phyloP scores from a whole-genome alignment of 2,113 vertebrate species.

The Cnemophilus loriae region DNA sequence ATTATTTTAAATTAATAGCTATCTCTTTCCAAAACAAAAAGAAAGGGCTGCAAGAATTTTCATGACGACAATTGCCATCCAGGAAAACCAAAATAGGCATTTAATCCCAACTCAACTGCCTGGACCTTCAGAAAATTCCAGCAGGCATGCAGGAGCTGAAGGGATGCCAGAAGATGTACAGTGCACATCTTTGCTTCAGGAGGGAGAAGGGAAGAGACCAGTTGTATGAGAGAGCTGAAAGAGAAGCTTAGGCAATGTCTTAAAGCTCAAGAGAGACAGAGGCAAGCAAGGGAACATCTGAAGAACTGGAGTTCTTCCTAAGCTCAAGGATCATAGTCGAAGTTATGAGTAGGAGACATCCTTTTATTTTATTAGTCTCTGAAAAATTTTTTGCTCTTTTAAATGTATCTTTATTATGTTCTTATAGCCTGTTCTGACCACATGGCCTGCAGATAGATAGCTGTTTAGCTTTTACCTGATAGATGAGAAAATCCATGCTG shows the following conservation, averaged over 20 bases:
- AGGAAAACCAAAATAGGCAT: background rate
- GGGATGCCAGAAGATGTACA: background rate
- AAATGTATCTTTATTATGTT: background rate
- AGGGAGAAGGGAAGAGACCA: background rate
- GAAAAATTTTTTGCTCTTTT: background rate
- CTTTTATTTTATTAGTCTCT: background rate
- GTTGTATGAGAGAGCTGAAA: background rate
- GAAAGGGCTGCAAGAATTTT: background rate
- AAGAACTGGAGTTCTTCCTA: background rate
- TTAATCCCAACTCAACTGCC: background rate
- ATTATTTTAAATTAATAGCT: constrained; percentile 22
- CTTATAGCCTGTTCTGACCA: background rate
- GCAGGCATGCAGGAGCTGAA: background rate
- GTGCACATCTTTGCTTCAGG: background rate
- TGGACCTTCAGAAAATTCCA: background rate
- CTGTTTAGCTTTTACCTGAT: background rate
- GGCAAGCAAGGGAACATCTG: background rate
- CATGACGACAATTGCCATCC: background rate
- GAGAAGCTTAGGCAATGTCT: background rate
- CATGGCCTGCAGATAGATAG: background rate
- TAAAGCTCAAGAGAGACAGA: background rate
- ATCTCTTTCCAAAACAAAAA: background rate
- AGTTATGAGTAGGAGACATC: background rate
- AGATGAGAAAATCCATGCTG: background rate
- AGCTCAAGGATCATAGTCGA: background rate